These are phyloP conservation scores for Xenopus petersii DNA, from an alignment of 2,797 vertebrate genomes.

Conservation along the genomic window DNA sequence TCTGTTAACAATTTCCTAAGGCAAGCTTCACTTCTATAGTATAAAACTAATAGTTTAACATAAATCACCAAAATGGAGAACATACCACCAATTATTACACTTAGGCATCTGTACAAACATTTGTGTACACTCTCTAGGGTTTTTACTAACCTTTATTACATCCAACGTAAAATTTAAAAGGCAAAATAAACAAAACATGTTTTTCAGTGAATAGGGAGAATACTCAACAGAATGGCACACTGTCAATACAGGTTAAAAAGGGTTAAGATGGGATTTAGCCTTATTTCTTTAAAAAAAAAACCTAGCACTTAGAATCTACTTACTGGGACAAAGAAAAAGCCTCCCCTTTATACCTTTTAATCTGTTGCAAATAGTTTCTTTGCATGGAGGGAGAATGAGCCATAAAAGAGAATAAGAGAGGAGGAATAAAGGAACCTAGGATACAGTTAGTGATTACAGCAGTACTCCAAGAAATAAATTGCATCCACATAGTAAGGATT, in stretches of 20 bases:
- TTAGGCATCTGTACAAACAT: neutral
- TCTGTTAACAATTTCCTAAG: no score
- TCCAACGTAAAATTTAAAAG: neutral
- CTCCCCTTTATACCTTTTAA: conserved; percentile 42
- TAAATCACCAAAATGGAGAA: no score
- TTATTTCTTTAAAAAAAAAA: conserved; percentile 33
- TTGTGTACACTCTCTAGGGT: neutral
- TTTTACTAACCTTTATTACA: neutral
- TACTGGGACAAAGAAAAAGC: conserved; percentile 40
- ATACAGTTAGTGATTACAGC: conserved; percentile 43
- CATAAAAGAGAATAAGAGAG: conserved; percentile 39
- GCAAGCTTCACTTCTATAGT: no score
- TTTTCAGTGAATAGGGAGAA: conserved; percentile 1
- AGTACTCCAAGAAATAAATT: conserved; percentile 31
- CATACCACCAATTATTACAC: neutral
- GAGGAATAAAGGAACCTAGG: conserved; percentile 29
- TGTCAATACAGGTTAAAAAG: conserved; percentile 23
- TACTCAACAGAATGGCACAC: conserved; percentile 18
- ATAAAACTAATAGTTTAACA: no score
- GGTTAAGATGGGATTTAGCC: conserved; percentile 31
- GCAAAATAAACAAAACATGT: neutral
- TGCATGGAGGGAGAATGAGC: conserved; percentile 38
- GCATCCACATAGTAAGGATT: conserved; percentile 21
- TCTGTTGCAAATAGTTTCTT: conserved; percentile 42
- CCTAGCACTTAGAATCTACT: conserved; percentile 43